Percentiles rank a stretch among this genome's conserved stretches.
Evolutionary conservation across 1,140 invertebrate species (phyloP).

Genomic region (Vanessa atalanta): DNA sequence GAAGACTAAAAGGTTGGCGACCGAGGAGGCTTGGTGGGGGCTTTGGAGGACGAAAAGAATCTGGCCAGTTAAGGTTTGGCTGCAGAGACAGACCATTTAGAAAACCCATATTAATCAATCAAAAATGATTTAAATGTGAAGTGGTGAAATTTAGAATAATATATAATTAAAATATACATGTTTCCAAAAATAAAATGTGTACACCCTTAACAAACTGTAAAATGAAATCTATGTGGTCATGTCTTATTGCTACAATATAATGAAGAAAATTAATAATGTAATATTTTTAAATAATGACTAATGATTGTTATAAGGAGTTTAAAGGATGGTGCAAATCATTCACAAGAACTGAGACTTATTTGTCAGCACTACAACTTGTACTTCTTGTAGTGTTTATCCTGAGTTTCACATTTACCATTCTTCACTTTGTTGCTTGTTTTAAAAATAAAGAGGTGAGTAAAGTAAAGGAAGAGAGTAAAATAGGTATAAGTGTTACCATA

Average conservation of each 20-base stretch:
- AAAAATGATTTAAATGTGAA: neutral
- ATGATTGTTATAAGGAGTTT: slow-evolving; percentile 58
- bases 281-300: slow-evolving; percentile 51
- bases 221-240: slow-evolving; percentile 39
- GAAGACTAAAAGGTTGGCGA: slow-evolving; percentile 85
- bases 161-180: no score
- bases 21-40: slow-evolving; percentile 93
- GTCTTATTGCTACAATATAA: slow-evolving; percentile 21
- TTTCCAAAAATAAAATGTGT: neutral
- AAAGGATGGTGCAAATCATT: slow-evolving; percentile 67
- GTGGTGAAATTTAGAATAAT: neutral
- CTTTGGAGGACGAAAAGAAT: slow-evolving; percentile 92
- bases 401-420: slow-evolving; percentile 58
- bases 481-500: neutral
- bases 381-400: slow-evolving; percentile 52
- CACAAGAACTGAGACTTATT: slow-evolving; percentile 53
- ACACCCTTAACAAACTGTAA: neutral
- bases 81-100: slow-evolving; percentile 88
- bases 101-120: slow-evolving; percentile 80
- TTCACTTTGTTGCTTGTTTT: slow-evolving; percentile 52
- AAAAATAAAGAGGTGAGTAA: neutral
- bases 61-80: slow-evolving; percentile 93
- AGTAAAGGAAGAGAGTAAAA: neutral
- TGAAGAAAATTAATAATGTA: slow-evolving; percentile 29
- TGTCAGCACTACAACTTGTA: slow-evolving; percentile 52